Conservation (phyloP, 2,797 vertebrate genomes). For the Gambusia yucatana region DNA sequence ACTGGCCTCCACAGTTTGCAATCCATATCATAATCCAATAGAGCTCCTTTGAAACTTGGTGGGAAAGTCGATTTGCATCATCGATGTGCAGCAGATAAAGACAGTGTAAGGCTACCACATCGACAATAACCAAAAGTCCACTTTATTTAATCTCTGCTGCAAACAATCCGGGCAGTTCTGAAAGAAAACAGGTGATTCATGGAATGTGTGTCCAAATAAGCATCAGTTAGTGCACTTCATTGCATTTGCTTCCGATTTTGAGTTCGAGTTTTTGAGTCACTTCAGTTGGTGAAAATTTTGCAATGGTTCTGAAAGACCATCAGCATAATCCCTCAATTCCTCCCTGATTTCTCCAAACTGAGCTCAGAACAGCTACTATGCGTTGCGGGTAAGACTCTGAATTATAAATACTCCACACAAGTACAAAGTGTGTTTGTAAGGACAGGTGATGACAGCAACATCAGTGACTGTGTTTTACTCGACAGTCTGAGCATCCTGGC, state of each 20-base stretch:
- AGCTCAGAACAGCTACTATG: neutral
- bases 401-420: neutral
- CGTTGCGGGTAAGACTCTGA: neutral
- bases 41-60: neutral
- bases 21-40: neutral
- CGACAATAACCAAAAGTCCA: neutral
- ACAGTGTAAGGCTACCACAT: neutral
- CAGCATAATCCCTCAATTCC: neutral
- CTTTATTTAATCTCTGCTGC: neutral
- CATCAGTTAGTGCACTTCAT: neutral
- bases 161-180: neutral
- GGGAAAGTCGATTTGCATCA: neutral
- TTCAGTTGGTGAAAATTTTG: neutral
- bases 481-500: constrained; percentile 55
- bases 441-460: constrained; percentile 24
- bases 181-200: neutral
- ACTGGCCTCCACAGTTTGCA: neutral
- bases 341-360: neutral
- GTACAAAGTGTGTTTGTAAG: constrained; percentile 1
- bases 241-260: neutral
- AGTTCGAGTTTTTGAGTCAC: neutral
- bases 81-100: neutral
- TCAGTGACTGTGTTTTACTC: constrained; percentile 40
- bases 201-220: neutral
- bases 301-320: neutral